A percentile compares a stretch with the other conserved stretches of the same genome.
Evolutionary conservation across 2,113 vertebrate species (phyloP).

Genomic region (Pelecanoides urinatrix): DNA sequence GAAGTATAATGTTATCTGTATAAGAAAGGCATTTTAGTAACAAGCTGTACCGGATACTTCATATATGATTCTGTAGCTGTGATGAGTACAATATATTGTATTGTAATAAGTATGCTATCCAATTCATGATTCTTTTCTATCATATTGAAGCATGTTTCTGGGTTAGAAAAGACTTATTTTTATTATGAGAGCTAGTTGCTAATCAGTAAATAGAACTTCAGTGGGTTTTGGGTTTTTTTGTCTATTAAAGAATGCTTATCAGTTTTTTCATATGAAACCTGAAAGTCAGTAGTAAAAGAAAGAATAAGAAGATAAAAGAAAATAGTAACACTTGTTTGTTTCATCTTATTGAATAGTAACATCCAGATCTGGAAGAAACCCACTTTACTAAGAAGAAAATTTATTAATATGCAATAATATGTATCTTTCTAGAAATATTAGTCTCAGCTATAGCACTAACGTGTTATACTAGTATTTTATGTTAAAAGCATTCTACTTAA

Average conservation of each 20-base stretch:
- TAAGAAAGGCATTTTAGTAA: neutral
- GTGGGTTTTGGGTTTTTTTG: neutral
- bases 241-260: neutral
- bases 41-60: neutral
- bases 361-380: neutral
- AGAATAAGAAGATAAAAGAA: neutral
- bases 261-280: neutral
- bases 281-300: neutral
- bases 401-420: neutral
- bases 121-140: neutral
- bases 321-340: neutral
- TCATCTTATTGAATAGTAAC: neutral
- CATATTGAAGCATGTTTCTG: neutral
- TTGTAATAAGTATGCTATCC: neutral
- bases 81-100: neutral
- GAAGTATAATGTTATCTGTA: neutral
- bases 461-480: neutral
- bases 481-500: neutral
- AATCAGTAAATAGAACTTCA: neutral
- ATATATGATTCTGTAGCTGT: neutral
- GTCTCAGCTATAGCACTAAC: neutral
- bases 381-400: neutral
- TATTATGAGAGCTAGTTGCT: neutral
- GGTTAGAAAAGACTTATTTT: neutral
- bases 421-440: neutral